Evolutionary conservation across 2,888 invertebrate genomes (phyloP).

Genomic region (Carcina quercana): DNA sequence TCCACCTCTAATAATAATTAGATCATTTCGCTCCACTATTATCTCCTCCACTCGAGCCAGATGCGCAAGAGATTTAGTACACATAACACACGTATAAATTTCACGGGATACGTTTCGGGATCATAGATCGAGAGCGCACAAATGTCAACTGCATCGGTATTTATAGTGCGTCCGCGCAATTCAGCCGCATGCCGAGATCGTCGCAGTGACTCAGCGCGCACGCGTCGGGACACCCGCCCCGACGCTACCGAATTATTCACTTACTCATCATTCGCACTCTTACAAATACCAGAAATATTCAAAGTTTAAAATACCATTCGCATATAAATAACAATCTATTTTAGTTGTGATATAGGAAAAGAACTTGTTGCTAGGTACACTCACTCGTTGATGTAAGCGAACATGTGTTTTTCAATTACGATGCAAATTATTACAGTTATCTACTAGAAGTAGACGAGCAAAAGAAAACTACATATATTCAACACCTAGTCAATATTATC

Average conservation of each 20-base stretch:
- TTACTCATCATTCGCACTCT: slow-evolving; percentile 21
- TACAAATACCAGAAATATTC: neutral
- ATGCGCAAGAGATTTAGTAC: no score
- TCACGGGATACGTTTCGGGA: slow-evolving; percentile 43
- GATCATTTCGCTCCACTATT: no score
- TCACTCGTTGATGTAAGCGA: no score
- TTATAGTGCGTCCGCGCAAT: slow-evolving; percentile 44
- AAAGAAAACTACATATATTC: no score
- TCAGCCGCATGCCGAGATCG: slow-evolving; percentile 42
- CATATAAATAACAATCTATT: neutral
- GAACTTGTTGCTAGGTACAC: no score
- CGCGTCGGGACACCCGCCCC: slow-evolving; percentile 52
- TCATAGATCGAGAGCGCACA: slow-evolving; percentile 59
- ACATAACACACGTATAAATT: no score
- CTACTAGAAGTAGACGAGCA: no score
- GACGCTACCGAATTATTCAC: slow-evolving; percentile 4
- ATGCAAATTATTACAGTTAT: no score
- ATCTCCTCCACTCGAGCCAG: no score
- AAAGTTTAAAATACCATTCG: neutral
- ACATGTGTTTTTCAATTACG: no score
- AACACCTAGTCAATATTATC: no score
- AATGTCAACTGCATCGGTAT: slow-evolving; percentile 67
- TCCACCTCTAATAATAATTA: no score
- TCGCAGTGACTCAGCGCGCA: slow-evolving; percentile 52
- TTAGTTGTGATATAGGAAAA: slow-evolving; percentile 6